Evolutionary conservation across 2,888 invertebrate species (phyloP), one percentile per base, ranked within the genome.

Genomic region (Cryptus armator): DNA sequence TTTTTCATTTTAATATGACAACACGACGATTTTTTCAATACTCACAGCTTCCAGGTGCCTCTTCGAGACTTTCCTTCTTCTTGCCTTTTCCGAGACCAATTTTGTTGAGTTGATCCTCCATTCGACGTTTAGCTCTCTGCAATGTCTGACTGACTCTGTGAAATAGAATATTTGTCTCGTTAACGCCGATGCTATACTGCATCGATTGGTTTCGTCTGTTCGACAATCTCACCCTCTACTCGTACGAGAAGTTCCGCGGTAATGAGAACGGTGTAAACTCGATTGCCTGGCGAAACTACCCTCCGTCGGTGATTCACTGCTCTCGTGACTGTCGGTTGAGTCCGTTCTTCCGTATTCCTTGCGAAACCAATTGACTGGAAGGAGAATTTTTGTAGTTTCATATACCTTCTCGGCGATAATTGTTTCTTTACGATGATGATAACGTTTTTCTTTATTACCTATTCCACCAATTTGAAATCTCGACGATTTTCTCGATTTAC

Each of bases 21-120:
- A 1, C n/a, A 7, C 0, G 19, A 5, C 24, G 14, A 14, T 24
- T 19, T 37, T 24, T 64, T 43, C 43, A 6, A 62, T 48, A 93
- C 96, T 95, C 94, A 97, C 97, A 96, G 90, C 96, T 96, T 89
- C 97, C 97, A 84, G 97, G 96, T 1, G 97, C 95, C 93, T 99
- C 98, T 94, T 98, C 98, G 86, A 97, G 96, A 91, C 98, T 98
- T 94, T 98, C 97, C 93, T 97, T 98, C 93, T 98, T 98, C 16
- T 97, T 96, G 92, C 97, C 97, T 92, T 98, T 98, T 10, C 96
- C 95, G 74, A 98, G 95, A 9, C 97, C 97, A 89, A 98, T 96
- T 93, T 97, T 96, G 91, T 96, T 98, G 81, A 99, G 95, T 89
- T 98, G 96, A 91, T 98, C 97, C 94, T 99, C 99, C 90, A 99